These are phyloP conservation scores for Aphelinus atriplicis DNA, from an alignment of 1,140 invertebrate genomes.

Conservation along the genomic window DNA sequence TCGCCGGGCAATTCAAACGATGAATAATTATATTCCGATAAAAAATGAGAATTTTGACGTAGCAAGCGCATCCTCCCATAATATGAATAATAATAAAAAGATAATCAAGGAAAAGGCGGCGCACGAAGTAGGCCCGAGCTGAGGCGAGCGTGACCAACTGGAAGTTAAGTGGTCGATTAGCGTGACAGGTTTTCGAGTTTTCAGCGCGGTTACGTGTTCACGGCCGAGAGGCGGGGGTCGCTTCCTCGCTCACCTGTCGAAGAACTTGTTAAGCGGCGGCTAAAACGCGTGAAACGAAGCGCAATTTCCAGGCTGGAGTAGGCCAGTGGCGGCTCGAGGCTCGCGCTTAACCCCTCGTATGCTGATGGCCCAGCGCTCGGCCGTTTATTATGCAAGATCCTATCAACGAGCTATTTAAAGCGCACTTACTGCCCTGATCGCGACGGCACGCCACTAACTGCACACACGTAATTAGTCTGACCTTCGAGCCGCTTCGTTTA, in stretches of 20 bases:
- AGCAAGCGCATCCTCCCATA: too few species aligned
- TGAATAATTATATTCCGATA: too few species aligned
- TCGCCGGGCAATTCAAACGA: too few species aligned
- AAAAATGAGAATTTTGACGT: too few species aligned
- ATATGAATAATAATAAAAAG: neutral
- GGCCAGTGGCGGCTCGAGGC: constrained; percentile 11
- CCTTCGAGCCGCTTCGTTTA: too few species aligned
- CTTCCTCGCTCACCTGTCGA: constrained; percentile 32
- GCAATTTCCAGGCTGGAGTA: constrained; percentile 35
- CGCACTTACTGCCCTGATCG: constrained; percentile 44
- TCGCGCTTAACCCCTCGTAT: constrained; percentile 48
- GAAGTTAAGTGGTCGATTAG: constrained; percentile 26
- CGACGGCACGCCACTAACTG: too few species aligned
- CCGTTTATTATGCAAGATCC: constrained; percentile 38
- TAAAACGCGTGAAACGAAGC: constrained; percentile 47
- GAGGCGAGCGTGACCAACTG: neutral
- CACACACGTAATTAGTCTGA: too few species aligned
- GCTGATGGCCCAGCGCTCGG: constrained; percentile 42
- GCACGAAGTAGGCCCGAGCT: too few species aligned
- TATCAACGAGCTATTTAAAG: constrained; percentile 50
- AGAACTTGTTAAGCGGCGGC: neutral
- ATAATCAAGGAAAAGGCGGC: neutral
- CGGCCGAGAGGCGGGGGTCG: neutral
- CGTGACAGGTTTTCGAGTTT: constrained; percentile 28
- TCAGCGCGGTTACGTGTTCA: neutral